Evolutionary conservation across 92 coral and sea anemone genomes (phyloP).

Genomic region (Phenganax marumi): DNA sequence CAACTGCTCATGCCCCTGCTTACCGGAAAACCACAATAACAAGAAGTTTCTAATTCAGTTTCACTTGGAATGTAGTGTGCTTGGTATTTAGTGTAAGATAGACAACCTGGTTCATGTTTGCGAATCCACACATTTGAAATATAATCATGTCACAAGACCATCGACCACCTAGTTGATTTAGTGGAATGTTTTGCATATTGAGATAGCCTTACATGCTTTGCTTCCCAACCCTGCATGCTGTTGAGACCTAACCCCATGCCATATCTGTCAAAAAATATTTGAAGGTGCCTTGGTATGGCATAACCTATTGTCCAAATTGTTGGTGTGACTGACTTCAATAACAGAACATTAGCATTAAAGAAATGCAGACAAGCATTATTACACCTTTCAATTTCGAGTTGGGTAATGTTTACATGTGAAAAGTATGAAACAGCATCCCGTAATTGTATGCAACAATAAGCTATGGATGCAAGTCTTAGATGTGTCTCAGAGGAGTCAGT

Average conservation of each 20-base stretch:
- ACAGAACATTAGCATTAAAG: slow-evolving; percentile 55
- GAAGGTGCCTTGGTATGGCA: slow-evolving; percentile 66
- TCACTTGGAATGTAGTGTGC: slow-evolving; percentile 52
- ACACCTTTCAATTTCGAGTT: slow-evolving; percentile 35
- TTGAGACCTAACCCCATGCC: slow-evolving; percentile 63
- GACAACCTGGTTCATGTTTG: slow-evolving; percentile 51
- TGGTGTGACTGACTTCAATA: slow-evolving; percentile 55
- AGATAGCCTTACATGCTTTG: slow-evolving; percentile 68
- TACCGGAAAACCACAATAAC: slow-evolving; percentile 58
- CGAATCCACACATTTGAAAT: slow-evolving; percentile 54
- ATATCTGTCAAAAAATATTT: slow-evolving; percentile 56
- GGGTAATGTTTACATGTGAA: slow-evolving; percentile 46
- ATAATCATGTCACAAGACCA: slow-evolving; percentile 63
- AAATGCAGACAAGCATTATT: slow-evolving; percentile 52
- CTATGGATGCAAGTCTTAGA: slow-evolving; percentile 43
- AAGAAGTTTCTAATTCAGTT: slow-evolving; percentile 31
- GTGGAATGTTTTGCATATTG: slow-evolving; percentile 60
- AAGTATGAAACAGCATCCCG: slow-evolving; percentile 59
- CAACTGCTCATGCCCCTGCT: slow-evolving; percentile 16
- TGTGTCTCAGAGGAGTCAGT: slow-evolving; percentile 55
- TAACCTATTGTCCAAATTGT: slow-evolving; percentile 70
- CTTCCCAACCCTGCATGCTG: slow-evolving; percentile 68
- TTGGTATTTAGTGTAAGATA: slow-evolving; percentile 38
- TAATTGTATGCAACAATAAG: slow-evolving; percentile 56
- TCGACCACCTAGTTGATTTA: slow-evolving; percentile 48